phyloP scores from a whole-genome alignment of 2,888 invertebrate species.

The Plebejus anna region DNA sequence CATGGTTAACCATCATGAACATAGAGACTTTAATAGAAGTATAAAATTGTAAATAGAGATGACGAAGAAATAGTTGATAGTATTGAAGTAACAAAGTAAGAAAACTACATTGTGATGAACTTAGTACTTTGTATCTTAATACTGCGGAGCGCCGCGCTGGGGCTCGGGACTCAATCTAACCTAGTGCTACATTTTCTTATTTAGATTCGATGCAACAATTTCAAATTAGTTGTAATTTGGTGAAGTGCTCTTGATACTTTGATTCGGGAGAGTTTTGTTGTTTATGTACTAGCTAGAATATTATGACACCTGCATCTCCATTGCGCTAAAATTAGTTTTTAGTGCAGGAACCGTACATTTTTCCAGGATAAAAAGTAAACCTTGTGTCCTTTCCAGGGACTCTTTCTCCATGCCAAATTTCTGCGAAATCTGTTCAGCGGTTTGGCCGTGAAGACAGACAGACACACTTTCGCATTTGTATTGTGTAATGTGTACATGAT shows the following conservation, averaged over 20 bases:
- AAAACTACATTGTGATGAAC: background rate
- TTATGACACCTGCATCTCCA: too few relatives aligned
- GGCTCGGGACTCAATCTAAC: background rate
- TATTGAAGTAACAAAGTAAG: slow-evolving; percentile 5
- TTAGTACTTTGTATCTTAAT: slow-evolving; percentile 9
- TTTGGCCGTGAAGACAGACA: too few relatives aligned
- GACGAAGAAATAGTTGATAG: background rate
- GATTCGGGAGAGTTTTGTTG: background rate
- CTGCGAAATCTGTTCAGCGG: too few relatives aligned
- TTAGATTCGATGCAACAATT: slow-evolving; percentile 6
- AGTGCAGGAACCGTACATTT: too few relatives aligned
- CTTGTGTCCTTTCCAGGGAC: too few relatives aligned
- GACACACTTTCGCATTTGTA: too few relatives aligned
- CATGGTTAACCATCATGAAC: too few relatives aligned
- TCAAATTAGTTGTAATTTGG: background rate
- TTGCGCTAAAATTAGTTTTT: too few relatives aligned
- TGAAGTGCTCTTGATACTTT: background rate
- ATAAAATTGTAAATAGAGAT: background rate
- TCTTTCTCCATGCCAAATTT: too few relatives aligned
- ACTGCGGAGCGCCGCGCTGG: background rate
- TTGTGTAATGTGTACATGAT: too few relatives aligned
- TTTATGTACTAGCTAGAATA: background rate
- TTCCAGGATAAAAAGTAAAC: too few relatives aligned
- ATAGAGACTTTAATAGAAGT: background rate
- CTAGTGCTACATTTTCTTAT: slow-evolving; percentile 15